Conservation (phyloP, 2,888 invertebrate species). For the Sphaerophoria rueppellii region DNA sequence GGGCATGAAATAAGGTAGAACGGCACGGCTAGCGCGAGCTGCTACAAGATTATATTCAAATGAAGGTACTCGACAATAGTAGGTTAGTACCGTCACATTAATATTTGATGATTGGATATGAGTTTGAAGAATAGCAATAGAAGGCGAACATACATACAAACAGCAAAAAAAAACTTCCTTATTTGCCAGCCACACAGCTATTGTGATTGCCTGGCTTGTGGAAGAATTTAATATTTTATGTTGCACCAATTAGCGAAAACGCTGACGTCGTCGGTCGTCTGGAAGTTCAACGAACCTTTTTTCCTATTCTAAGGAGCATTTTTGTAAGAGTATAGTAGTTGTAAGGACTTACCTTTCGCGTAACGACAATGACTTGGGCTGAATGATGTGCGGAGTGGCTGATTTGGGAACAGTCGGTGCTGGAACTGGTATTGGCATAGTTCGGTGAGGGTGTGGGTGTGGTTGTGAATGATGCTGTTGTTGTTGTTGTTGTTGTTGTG, state of each 20-base stretch:
- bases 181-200: conserved; percentile 4
- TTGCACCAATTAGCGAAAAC: conserved; percentile 9
- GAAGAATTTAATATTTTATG: conserved; percentile 14
- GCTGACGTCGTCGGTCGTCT: too few species aligned
- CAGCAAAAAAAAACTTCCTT: conserved; percentile 18
- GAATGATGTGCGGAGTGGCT: conserved; percentile 56
- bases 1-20: conserved; percentile 12
- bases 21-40: neutral
- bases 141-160: neutral
- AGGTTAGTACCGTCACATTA: conserved; percentile 62
- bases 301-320: neutral
- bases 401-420: conserved; percentile 65
- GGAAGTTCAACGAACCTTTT: conserved; percentile 55
- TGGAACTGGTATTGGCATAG: conserved; percentile 70
- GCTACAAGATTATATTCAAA: conserved; percentile 54
- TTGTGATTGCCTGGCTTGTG: neutral
- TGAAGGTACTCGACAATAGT: conserved; percentile 55
- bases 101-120: conserved; percentile 65
- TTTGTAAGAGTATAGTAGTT: neutral
- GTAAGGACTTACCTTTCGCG: conserved; percentile 62
- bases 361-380: conserved; percentile 66
- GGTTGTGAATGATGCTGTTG: conserved; percentile 42
- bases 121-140: conserved; percentile 22
- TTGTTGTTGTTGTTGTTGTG: conserved; percentile 63
- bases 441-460: conserved; percentile 56